Conservation (phyloP, 1,140 invertebrate genomes). For the Procambarus virginalis region DNA sequence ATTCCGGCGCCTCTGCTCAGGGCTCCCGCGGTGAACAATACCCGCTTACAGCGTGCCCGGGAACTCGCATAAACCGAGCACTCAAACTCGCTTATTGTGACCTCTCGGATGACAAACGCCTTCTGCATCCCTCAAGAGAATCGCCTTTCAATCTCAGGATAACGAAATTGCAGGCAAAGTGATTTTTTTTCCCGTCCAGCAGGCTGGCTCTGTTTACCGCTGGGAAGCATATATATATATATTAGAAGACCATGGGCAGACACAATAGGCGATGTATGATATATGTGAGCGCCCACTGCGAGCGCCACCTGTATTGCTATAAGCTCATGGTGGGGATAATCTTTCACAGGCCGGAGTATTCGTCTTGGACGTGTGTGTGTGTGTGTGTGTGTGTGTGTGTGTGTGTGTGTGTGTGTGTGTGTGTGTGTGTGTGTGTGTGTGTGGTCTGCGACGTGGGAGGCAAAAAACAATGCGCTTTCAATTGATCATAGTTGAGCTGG, state of each 20-base stretch:
- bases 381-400: not conserved
- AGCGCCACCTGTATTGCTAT: slow-evolving; percentile 30
- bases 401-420: no score
- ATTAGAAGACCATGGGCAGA: slow-evolving; percentile 27
- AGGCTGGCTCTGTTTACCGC: slow-evolving; percentile 22
- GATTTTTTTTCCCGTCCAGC: not conserved
- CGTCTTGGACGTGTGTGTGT: slow-evolving; percentile 43
- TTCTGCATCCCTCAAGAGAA: not conserved
- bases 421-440: no score
- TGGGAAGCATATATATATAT: not conserved
- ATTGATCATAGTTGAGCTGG: slow-evolving; percentile 17
- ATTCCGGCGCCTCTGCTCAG: slow-evolving; percentile 47
- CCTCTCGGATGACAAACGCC: not conserved
- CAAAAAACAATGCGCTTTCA: slow-evolving; percentile 55
- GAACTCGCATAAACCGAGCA: slow-evolving; percentile 29
- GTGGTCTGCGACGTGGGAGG: slow-evolving; percentile 5
- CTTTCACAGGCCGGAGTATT: slow-evolving; percentile 40
- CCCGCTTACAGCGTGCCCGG: slow-evolving; percentile 19
- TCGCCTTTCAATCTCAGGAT: not conserved
- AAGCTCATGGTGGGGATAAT: slow-evolving; percentile 46
- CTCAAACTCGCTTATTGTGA: slow-evolving; percentile 37
- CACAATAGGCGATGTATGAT: slow-evolving; percentile 49
- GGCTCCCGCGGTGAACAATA: slow-evolving; percentile 57
- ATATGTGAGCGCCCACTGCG: slow-evolving; percentile 48
- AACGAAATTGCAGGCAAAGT: slow-evolving; percentile 10